These are phyloP conservation scores for Vombatus ursinus DNA, from an alignment of 2,113 vertebrate species.

Conservation along the genomic window DNA sequence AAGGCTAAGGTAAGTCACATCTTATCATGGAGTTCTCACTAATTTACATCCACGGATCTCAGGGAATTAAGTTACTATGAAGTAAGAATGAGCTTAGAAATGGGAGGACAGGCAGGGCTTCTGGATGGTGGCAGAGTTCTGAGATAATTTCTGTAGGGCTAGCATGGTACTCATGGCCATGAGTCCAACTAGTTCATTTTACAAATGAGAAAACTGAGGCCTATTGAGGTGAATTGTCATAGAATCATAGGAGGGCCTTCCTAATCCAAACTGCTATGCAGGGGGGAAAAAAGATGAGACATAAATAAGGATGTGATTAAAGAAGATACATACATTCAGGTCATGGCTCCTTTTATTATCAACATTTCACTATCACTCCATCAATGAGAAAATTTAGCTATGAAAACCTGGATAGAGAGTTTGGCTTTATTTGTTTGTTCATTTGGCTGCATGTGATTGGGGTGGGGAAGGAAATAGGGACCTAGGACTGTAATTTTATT, in stretches of 20 bases:
- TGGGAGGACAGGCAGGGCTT: background rate
- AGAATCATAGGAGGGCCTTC: background rate
- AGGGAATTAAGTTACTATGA: background rate
- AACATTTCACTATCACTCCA: background rate
- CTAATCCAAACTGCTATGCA: background rate
- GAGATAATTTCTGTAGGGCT: background rate
- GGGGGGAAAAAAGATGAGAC: background rate
- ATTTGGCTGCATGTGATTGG: background rate
- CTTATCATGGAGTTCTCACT: background rate
- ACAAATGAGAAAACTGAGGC: background rate
- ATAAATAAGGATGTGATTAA: background rate
- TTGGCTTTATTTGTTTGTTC: background rate
- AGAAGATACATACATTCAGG: background rate
- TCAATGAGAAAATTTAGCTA: background rate
- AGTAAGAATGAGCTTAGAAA: background rate
- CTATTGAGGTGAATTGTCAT: background rate
- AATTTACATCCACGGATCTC: background rate
- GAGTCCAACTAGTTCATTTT: background rate
- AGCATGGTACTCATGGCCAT: background rate
- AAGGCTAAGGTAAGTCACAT: background rate
- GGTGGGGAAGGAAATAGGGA: background rate
- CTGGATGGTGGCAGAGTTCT: background rate
- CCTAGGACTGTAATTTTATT: background rate
- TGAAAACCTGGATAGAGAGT: background rate
- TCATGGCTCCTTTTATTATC: background rate